Percentiles rank a stretch among this genome's conserved stretches.
Evolutionary conservation across 2,797 vertebrate species (phyloP).

Genomic region (Sciaenops ocellatus): DNA sequence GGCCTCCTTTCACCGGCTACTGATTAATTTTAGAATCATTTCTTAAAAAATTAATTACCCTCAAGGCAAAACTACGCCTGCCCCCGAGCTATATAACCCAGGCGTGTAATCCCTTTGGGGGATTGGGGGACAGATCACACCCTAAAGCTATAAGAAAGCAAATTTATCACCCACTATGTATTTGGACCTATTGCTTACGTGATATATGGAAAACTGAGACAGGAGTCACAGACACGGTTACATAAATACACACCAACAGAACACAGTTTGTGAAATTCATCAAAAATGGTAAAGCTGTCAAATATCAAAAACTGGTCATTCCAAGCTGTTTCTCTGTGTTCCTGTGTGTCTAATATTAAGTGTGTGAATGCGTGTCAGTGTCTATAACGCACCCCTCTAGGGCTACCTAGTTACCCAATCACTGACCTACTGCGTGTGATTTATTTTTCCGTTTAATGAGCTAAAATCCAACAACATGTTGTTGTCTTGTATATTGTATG

Average conservation of each 20-base stretch:
- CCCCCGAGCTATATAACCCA: constrained; percentile 34
- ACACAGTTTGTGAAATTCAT: background rate
- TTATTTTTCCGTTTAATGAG: background rate
- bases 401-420: background rate
- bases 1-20: constrained; percentile 39
- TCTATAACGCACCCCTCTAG: background rate
- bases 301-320: background rate
- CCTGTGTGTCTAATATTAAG: background rate
- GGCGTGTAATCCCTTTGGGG: constrained; percentile 31
- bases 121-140: constrained; percentile 32
- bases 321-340: background rate
- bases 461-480: background rate
- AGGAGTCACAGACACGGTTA: background rate
- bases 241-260: background rate
- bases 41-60: constrained; percentile 56
- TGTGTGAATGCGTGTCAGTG: background rate
- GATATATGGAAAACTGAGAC: background rate
- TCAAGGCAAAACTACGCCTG: constrained; percentile 55
- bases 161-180: constrained; percentile 3
- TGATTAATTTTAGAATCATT: constrained; percentile 55
- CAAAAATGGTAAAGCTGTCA: background rate
- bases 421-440: background rate
- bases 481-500: background rate
- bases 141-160: constrained; percentile 47
- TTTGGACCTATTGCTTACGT: background rate